Base-by-base conservation (phyloP, 2,888 invertebrate species). In the Stictocephala bisonia region DNA sequence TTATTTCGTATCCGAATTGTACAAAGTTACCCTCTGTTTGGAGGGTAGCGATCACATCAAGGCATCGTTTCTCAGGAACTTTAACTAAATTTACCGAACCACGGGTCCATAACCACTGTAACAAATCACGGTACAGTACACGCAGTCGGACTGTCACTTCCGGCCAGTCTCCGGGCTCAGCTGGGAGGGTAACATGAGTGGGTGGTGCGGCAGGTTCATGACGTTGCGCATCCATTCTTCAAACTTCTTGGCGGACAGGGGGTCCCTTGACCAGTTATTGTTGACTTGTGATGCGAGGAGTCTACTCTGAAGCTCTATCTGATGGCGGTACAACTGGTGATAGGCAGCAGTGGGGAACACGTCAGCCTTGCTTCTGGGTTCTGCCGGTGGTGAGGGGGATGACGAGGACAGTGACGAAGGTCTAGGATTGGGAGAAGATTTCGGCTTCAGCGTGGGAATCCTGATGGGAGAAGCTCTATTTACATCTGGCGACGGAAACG, bases 151-250 rank as follows among this genome's bases (percentile, higher is more conserved):
- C 13, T 51, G 64, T 64, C 64, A 64, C 64, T 64, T 64, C 20
- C 64, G 64, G 56, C 56, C 29, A 3, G 64, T 6, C 41, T 64
- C 64, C 15, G 41, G 64, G 15, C 64, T 64, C 40, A 44, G 18
- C 48, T 48, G 66, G 41, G 66, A 31, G 2, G 51, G 53, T 27
- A 68, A 72, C 73, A 73, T 73, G 26, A 73, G 50, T 1, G 73
- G 73, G 35, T 73, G 73, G 15, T 68, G 73, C 27, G 73, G 73
- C 0, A 73, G 29, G 40, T 50, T 70, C 26, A 73, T 53, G 13
- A 68, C 53, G 58, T 69, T 69, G 7, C 73, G 18, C 60, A 73
- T 68, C 73, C 73, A 73, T 13, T 73, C 73, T 27, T 73, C 69
- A 20, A 73, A 53, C 40, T 70, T 68, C 50, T 73, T 73, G 15